phyloP scores from a whole-genome alignment of 1,140 invertebrate species.

The Lasioglossum albipes region DNA sequence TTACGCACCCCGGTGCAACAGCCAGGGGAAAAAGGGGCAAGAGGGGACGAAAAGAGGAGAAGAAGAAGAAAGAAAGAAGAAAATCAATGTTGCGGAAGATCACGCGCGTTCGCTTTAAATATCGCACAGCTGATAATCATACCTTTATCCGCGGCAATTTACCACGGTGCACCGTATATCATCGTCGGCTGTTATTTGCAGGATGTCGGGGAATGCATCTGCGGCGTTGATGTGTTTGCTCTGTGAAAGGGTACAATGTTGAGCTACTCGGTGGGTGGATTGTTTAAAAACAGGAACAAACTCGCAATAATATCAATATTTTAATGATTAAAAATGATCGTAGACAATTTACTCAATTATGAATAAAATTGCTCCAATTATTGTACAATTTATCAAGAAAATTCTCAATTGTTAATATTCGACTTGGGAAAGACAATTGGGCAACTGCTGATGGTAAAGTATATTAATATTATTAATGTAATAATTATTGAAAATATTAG shows the following conservation, averaged over 20 bases:
- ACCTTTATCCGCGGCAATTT: slow-evolving; percentile 33
- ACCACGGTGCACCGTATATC: slow-evolving; percentile 17
- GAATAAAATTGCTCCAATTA: too few species aligned
- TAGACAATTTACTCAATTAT: too few species aligned
- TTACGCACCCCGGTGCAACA: neutral
- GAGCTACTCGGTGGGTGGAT: neutral
- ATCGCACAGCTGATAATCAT: slow-evolving; percentile 23
- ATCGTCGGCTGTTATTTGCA: slow-evolving; percentile 27
- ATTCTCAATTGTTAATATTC: too few species aligned
- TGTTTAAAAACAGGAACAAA: neutral
- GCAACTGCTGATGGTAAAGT: too few species aligned
- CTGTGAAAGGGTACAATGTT: neutral
- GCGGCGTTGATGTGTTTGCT: neutral
- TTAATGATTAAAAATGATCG: too few species aligned
- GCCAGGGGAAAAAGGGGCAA: neutral
- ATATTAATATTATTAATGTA: too few species aligned
- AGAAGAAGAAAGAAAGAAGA: neutral
- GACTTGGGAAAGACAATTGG: too few species aligned
- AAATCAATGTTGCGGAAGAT: slow-evolving; percentile 29
- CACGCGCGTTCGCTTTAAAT: slow-evolving; percentile 14
- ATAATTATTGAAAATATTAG: too few species aligned
- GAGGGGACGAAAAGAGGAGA: too few species aligned
- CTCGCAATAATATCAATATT: too few species aligned
- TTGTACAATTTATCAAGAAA: too few species aligned
- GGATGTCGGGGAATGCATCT: neutral